Evolutionary conservation across 1,140 invertebrate genomes (phyloP), one percentile per base, ranked within the genome.

Genomic region (Bombus soroeensis): DNA sequence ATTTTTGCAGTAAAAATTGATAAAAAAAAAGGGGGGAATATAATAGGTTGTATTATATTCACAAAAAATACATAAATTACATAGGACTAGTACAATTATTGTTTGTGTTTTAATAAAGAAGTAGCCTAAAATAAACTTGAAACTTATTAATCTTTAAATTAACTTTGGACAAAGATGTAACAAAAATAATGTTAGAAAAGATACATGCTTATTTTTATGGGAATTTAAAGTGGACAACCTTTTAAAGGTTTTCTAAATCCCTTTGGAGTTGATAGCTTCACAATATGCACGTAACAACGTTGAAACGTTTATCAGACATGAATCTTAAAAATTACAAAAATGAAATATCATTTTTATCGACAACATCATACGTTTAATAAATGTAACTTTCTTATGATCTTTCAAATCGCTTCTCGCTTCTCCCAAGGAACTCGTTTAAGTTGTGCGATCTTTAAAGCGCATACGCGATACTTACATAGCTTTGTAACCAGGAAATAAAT

Each of bases 1-100:
- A 62, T 2, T 13, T 62, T n/a, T n/a, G 3, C 28, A 0, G 59
- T 62, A 62, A n/a, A 28, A 62, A n/a, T 62, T n/a, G 28, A 62
- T 3, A 0, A 59, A 59, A 3, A 12, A 12, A 4, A 4, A 53
- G 5, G 1, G 6, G 18, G 25, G 4, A 0, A n/a, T n/a, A n/a
- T 62, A 62, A n/a, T 62, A 62, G 59, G 3, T 62, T 12, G 28
- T n/a, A 62, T n/a, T 5, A 62, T 5, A n/a, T 62, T 62, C 2
- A 62, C 1, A n/a, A 62, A 59, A 28, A 62, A n/a, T n/a, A 62
- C 3, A 12, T 62, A 62, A 62, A 62, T 62, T 62, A n/a, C 12
- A n/a, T 3, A 62, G 28, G 3, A 13, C 12, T 62, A n/a, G 28
- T 28, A 12, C 28, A 62, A n/a, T 62, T 62, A 13, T 13, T 62